Base-by-base conservation (phyloP, 2,113 vertebrate species). In the Podarcis muralis region DNA sequence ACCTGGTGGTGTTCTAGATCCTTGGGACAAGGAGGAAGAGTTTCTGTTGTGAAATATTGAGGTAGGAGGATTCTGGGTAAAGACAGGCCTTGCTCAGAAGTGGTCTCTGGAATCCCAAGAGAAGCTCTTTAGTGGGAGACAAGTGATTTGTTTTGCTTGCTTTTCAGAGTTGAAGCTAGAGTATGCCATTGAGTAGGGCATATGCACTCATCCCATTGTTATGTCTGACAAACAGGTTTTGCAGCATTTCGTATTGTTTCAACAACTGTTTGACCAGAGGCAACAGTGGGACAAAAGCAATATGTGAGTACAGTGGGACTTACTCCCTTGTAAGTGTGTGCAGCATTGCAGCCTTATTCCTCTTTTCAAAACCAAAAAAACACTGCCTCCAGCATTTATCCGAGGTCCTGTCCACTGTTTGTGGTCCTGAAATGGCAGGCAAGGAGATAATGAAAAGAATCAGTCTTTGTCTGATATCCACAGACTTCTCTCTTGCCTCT, bases 341-440 rank as follows among this genome's bases (percentile, higher is more conserved):
- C 25, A 27, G 5, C 23, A 53, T 53, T 53, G 9, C 2, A 53
- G 48, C 48, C 11, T 53, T 53, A 53, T 27, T n/a, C 30, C 16
- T 59, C 6, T 22, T 22, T 59, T 32, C 18, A 27, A 37, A 53
- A 69, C 6, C 68, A 12, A 74, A 40, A 66, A 48, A 76, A 6
- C 22, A 16, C 59, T 83, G 22, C 30, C n/a, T 83, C 18, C 30
- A 53, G 71, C 7, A n/a, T 88, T n/a, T 48, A 15, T 68, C 62
- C 68, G 23, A 78, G 65, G n/a, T 84, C 43, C 81, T 88, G 87
- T 88, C 87, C 72, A 57, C 62, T 30, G 35, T 83, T 88, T 84
- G 40, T 84, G 81, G 87, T 88, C 32, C 87, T 88, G 87, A 88
- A 88, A 88, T 48, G 25, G 72, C 53, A 76, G 2, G 37, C 37